Percentiles rank a stretch among this genome's conserved stretches.
phyloP scores from a whole-genome alignment of 1,140 invertebrate genomes.

The Drosophila auraria region DNA sequence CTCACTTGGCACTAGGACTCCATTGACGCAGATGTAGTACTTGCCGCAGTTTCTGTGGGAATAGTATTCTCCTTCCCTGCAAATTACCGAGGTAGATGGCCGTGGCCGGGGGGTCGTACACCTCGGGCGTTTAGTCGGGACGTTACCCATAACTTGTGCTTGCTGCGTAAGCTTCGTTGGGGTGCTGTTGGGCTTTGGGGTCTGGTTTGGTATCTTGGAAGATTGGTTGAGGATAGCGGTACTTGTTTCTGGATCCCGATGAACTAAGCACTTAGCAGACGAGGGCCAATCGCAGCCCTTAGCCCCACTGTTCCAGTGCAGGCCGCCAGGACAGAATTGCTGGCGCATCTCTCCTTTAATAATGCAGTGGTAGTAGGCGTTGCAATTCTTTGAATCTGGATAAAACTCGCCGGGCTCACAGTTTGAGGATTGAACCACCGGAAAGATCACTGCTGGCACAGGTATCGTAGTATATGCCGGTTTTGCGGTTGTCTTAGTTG shows the following conservation, averaged over 20 bases:
- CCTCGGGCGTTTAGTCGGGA: conserved; percentile 16
- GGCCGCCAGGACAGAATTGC: conserved; percentile 89
- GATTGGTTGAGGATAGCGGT: conserved; percentile 25
- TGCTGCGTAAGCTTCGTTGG: conserved; percentile 17
- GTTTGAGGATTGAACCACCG: conserved; percentile 83
- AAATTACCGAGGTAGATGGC: conserved; percentile 44
- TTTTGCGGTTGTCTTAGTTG: conserved; percentile 54
- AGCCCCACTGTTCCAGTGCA: conserved; percentile 90
- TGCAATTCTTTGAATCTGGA: conserved; percentile 89
- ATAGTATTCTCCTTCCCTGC: conserved; percentile 86
- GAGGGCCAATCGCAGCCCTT: conserved; percentile 91
- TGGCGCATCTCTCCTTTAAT: conserved; percentile 88
- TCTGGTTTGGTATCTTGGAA: conserved; percentile 39
- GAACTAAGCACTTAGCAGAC: conserved; percentile 88
- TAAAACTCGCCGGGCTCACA: conserved; percentile 89
- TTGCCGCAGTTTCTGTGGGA: conserved; percentile 84
- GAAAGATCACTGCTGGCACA: conserved; percentile 84
- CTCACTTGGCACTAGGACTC: conserved; percentile 58
- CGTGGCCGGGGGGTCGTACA: conserved; percentile 46
- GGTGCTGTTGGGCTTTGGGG: conserved; percentile 30
- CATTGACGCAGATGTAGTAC: conserved; percentile 81
- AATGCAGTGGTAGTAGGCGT: conserved; percentile 91
- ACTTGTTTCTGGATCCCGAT: conserved; percentile 30
- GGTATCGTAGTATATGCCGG: conserved; percentile 84
- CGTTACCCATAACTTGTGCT: not conserved